Base-by-base conservation (phyloP, 1,140 invertebrate genomes). In the Rhysida immarginata region DNA sequence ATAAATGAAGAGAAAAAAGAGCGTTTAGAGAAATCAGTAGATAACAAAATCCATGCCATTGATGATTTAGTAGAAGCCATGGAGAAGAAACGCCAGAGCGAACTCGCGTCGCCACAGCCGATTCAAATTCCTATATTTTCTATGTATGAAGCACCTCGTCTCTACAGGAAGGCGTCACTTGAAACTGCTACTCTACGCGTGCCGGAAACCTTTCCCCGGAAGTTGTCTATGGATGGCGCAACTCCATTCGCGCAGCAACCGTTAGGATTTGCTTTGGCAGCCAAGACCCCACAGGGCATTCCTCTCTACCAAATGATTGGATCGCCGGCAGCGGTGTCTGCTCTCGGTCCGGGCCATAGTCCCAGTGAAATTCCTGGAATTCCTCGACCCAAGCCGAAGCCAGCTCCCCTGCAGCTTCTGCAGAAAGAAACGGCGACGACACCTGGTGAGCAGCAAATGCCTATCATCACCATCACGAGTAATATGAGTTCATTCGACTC, bases 401-500 rank as follows among this genome's bases (percentile, higher is more conserved):
- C 62, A 43, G 61, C 62, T 13, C 62, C 61, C 2, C 54, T 65
- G 5, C 45, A 60, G 13, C 61, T 65, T 51, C 53, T 56, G 1
- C 58, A 51, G 21, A 3, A 26, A 13, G 5, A 25, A 51, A 3
- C 20, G 49, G 49, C 24, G 21, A 5, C 24, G 13, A 21, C 23
- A 13, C 23, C 16, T 13, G 3, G 24, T 51, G 81, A 84, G 63
- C 64, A 82, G 61, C 74, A 80, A 57, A 81, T 81, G 1, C 82
- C 82, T 1, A 71, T 81, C 52, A 85, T 85, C 53, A 84, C 82
- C 2, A 78, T 85, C 1, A 85, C 82, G 0, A 79, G 79, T 55
- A 83, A 81, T 60, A 77, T 81, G 64, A 82, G 77, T 60, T 83
- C 85, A 66, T 74, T 73, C 3, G 83, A 86, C 70, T 84, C 82